Evolutionary conservation across 2,888 invertebrate species (phyloP).

Genomic region (Desoria tigrina): DNA sequence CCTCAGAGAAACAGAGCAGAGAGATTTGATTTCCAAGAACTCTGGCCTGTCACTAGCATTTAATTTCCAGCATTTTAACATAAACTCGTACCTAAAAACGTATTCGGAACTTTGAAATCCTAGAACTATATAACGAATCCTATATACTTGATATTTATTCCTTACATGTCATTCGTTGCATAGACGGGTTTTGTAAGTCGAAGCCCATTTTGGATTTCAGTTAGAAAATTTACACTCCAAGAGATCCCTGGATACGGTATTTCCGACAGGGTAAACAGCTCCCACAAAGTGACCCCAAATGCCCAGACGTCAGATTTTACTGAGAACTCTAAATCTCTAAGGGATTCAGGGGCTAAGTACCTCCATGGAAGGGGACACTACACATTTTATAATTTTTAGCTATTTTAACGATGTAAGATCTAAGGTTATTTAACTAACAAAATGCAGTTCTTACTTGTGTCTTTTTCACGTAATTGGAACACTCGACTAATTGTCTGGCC

Average conservation of each 20-base stretch:
- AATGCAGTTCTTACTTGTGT: constrained; percentile 4
- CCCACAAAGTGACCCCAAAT: constrained; percentile 9
- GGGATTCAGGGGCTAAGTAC: background rate
- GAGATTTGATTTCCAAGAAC: background rate
- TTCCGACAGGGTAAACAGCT: constrained; percentile 9
- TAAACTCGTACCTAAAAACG: constrained; percentile 6
- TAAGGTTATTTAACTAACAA: too few species aligned
- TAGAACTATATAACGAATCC: too few species aligned
- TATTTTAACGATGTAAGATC: too few species aligned
- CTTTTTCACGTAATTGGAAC: constrained; percentile 8
- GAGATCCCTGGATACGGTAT: background rate
- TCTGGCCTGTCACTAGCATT: background rate
- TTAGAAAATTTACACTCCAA: background rate
- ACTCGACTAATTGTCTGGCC: constrained; percentile 5
- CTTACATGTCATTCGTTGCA: constrained; percentile 10
- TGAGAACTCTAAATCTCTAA: constrained; percentile 7
- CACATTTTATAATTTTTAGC: too few species aligned
- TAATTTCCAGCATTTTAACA: constrained; percentile 11
- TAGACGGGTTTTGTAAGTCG: constrained; percentile 2
- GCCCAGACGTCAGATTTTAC: constrained; percentile 11
- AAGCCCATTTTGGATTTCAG: background rate
- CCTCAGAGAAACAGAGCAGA: background rate
- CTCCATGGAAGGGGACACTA: constrained; percentile 13
- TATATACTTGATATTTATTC: too few species aligned
- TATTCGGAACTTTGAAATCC: too few species aligned